phyloP scores from a whole-genome alignment of 2,888 invertebrate species.

The Sialis lutaria region DNA sequence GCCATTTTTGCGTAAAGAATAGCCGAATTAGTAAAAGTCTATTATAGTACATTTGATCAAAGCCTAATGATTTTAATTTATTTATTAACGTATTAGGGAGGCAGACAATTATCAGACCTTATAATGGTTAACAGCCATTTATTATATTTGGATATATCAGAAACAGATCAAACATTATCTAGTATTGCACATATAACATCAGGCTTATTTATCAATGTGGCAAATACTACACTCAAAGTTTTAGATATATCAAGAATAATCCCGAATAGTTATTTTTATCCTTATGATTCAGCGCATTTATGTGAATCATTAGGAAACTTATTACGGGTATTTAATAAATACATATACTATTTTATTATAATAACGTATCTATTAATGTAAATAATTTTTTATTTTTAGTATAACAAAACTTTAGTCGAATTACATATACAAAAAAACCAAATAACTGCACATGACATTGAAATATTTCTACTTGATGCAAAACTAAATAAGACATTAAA shows the following conservation, averaged over 20 bases:
- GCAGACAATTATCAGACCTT: conserved; percentile 31
- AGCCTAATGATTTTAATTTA: neutral
- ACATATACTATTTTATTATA: neutral
- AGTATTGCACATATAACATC: conserved; percentile 28
- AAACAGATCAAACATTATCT: conserved; percentile 35
- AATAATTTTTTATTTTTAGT: conserved; percentile 14
- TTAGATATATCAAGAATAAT: conserved; percentile 26
- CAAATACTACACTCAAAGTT: conserved; percentile 18
- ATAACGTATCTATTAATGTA: neutral
- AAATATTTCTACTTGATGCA: conserved; percentile 33
- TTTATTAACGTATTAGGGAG: conserved; percentile 20
- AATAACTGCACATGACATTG: conserved; percentile 40
- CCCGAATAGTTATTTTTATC: conserved; percentile 16
- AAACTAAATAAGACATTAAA: conserved; percentile 30
- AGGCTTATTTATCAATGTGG: conserved; percentile 16
- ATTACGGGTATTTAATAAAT: conserved; percentile 16
- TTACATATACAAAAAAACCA: conserved; percentile 40
- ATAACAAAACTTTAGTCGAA: conserved; percentile 28
- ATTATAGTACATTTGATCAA: too few species aligned
- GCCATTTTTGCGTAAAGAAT: too few species aligned
- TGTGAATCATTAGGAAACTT: conserved; percentile 19
- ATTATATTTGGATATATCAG: conserved; percentile 34
- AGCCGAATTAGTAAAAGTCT: too few species aligned
- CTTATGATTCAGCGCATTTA: conserved; percentile 17
- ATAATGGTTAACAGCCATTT: conserved; percentile 28